These are phyloP conservation scores for Pterocles gutturalis DNA, from an alignment of 2,113 vertebrate genomes.

Conservation along the genomic window DNA sequence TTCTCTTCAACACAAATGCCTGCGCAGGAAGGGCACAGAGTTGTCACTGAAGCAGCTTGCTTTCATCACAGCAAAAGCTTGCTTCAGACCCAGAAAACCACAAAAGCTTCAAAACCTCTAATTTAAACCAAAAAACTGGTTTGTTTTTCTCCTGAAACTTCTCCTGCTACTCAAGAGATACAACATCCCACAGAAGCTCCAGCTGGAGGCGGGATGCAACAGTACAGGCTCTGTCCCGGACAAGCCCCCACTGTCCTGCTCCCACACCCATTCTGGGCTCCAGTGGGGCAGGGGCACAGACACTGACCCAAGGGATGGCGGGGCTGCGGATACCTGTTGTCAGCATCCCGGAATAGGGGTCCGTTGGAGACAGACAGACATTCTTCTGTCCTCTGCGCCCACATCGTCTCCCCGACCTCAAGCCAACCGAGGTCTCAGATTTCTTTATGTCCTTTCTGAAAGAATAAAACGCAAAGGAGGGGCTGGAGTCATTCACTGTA, in stretches of 20 bases:
- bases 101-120: not conserved
- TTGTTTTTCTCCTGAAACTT: not conserved
- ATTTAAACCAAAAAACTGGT: not conserved
- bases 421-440: slow-evolving; percentile 48
- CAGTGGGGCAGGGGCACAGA: not conserved
- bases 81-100: not conserved
- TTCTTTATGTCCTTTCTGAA: slow-evolving; percentile 80
- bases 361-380: slow-evolving; percentile 81
- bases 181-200: not conserved
- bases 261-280: not conserved
- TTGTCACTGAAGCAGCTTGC: not conserved
- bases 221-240: not conserved
- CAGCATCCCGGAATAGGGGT: slow-evolving; percentile 81
- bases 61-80: not conserved
- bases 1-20: slow-evolving; percentile 82
- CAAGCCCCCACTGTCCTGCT: not conserved
- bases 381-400: slow-evolving; percentile 85
- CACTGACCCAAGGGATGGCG: fast-evolving
- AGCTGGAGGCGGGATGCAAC: not conserved
- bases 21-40: slow-evolving; percentile 3
- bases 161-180: not conserved
- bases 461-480: not conserved
- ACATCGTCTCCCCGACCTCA: slow-evolving; percentile 74
- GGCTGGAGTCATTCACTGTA: not conserved
- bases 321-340: slow-evolving; percentile 80